Evolutionary conservation across 2,797 vertebrate species (phyloP), one percentile per base, ranked within the genome.

Genomic region (Notolabrus celidotus): DNA sequence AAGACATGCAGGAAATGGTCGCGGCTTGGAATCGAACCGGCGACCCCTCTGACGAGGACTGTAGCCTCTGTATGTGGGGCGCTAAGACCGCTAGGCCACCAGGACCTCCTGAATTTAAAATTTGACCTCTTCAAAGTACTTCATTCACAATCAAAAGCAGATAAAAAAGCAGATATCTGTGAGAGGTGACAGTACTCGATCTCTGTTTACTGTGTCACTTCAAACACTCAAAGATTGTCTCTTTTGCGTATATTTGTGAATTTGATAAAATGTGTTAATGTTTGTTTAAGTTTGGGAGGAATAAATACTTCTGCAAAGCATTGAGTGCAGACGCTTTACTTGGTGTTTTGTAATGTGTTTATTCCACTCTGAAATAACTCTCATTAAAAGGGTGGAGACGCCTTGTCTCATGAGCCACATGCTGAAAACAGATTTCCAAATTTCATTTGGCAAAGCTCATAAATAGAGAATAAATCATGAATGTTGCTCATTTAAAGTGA

Each of bases 361-460:
- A 45, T 42, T 72, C 38, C 51, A 55, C 33, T 39, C 45, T 56
- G 34, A 60, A 71, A 68, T 49, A 43, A 23, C 25, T 66, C 45
- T 42, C 67, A 68, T 77, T 73, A 77, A 67, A 80, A 82, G 74
- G 75, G 74, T 66, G 82, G 80, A 50, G 77, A 43, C 0, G 42
- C 8, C 25, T 54, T 25, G 25, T 75, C 14, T 71, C 36, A 41
- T 29, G 10, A n/a, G n/a, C 52, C 59, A 39, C 74, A 79, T 43
- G 62, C 61, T 80, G 29, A 66, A 79, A 47, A 53, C 56, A 78
- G 45, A 68, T n/a, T 29, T 34, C 29, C 14, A 73, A 78, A 74
- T 78, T 77, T 68, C 72, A 71, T 39, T 65, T 51, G 14, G 54
- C 58, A 67, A 74, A 19, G 71, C 41, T 64, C 75, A 76, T n/a